Base-by-base conservation (phyloP, 2,888 invertebrate species). In the Hymenopus coronatus region DNA sequence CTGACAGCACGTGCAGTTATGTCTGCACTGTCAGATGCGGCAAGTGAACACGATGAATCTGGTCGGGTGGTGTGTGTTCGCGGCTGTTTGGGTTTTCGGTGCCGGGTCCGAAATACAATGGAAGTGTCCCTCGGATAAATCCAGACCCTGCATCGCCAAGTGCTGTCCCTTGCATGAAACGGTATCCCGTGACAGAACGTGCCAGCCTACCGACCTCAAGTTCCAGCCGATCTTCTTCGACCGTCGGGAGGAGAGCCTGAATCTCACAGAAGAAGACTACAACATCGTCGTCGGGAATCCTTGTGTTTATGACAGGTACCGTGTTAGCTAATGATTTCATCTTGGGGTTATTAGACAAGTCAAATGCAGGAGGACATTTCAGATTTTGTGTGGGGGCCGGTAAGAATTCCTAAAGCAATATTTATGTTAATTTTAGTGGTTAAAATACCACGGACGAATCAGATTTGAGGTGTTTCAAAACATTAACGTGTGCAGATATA, bases 241-340 rank as follows among this genome's bases (percentile, higher is more conserved):
- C 46, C 94, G 94, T 88, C 95, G 95, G 90, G 93, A 70, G 25
- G 54, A 93, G 81, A 94, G 94, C 0, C 94, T 94, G 89, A 93
- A 94, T 89, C 93, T 94, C 92, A 85, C 90, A 88, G 93, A 92
- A 91, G 94, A 94, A 87, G 92, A 93, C 40, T 95, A 94, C 91
- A 94, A 95, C 90, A 94, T 95, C 1, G 93, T 95, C 85, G 93
- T 95, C 85, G 95, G 95, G 30, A 94, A 94, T 91, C 95, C 95
- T 85, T 95, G 95, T 92, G 91, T 91, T 90, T 93, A 94, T 91
- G 94, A 94, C 92, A 95, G 94, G 95, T 95, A 92, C 88, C 91
- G 54, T 20, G 1, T 70, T 40, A 12, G 6, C 40, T 1, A 12
- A n/a, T n/a, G n/a, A n/a, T n/a, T n/a, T n/a, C n/a, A n/a, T n/a